phyloP scores from a whole-genome alignment of 2,888 invertebrate genomes.

The Calliphora vomitoria region DNA sequence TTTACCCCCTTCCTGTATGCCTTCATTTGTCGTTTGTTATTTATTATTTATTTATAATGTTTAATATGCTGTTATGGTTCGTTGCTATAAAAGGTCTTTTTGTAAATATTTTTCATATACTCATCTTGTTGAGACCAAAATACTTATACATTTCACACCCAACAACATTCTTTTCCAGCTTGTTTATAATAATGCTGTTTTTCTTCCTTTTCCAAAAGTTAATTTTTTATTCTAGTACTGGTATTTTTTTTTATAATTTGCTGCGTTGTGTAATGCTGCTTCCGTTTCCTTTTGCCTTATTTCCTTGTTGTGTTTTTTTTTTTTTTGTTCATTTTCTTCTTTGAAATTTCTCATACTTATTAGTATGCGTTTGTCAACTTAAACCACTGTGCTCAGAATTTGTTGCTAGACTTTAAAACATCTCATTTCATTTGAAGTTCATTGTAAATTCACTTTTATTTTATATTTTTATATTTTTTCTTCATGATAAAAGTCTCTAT shows the following conservation, averaged over 20 bases:
- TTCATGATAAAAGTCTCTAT: not conserved
- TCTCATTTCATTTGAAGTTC: conserved; percentile 63
- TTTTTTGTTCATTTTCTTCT: not conserved
- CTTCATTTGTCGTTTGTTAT: conserved; percentile 64
- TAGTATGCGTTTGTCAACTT: not conserved
- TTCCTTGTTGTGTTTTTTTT: conserved; percentile 13
- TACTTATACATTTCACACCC: conserved; percentile 28
- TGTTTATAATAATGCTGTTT: conserved; percentile 39
- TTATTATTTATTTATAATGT: conserved; percentile 69
- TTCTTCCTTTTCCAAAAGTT: not conserved
- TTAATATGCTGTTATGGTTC: conserved; percentile 62
- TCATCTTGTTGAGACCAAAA: not conserved
- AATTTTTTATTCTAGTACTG: not conserved
- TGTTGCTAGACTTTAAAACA: conserved; percentile 51
- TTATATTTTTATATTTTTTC: not conserved
- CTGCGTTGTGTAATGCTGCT: conserved; percentile 20
- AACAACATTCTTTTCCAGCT: conserved; percentile 12
- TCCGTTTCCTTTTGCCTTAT: conserved; percentile 50
- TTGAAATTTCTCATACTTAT: not conserved
- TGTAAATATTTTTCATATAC: conserved; percentile 3
- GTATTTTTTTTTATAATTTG: not conserved
- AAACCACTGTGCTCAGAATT: not conserved
- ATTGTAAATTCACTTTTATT: conserved; percentile 37
- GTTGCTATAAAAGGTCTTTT: conserved; percentile 10
- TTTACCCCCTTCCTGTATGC: not conserved